These are phyloP conservation scores for Laticauda colubrina DNA, from an alignment of 2,113 vertebrate species.

Conservation along the genomic window DNA sequence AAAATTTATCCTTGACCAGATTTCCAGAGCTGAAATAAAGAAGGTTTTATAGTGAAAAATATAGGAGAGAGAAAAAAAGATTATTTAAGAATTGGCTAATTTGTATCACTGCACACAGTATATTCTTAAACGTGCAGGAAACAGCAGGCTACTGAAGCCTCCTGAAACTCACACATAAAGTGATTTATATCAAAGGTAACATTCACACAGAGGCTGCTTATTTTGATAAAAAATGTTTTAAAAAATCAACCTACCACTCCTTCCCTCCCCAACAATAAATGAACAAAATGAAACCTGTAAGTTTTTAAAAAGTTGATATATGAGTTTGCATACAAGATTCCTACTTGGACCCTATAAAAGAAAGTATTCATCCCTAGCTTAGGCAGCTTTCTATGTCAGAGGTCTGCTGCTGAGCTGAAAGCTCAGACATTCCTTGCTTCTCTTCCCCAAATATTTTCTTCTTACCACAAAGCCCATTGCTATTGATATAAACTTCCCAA, in stretches of 20 bases:
- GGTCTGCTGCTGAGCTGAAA: background rate
- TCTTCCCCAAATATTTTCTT: background rate
- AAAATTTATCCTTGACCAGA: slow-evolving; percentile 30
- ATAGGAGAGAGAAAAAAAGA: background rate
- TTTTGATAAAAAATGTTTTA: slow-evolving; percentile 32
- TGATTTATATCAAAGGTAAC: slow-evolving; percentile 28
- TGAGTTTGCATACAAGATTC: slow-evolving; percentile 23
- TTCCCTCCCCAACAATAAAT: slow-evolving; percentile 19
- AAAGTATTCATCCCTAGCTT: background rate
- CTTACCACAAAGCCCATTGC: background rate
- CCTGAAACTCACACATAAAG: slow-evolving; percentile 13
- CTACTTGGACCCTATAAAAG: slow-evolving; percentile 11
- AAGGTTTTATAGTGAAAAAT: slow-evolving; percentile 12
- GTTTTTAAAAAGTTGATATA: slow-evolving; percentile 33
- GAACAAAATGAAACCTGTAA: slow-evolving; percentile 36
- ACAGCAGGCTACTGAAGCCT: background rate
- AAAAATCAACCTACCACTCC: slow-evolving; percentile 21
- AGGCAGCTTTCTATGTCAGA: background rate
- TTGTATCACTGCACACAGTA: background rate
- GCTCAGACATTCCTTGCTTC: background rate
- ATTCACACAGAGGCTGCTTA: slow-evolving; percentile 21
- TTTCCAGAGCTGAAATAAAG: slow-evolving; percentile 29
- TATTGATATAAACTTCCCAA: background rate
- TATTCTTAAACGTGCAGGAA: slow-evolving; percentile 15
- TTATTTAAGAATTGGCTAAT: background rate